phyloP scores from a whole-genome alignment of 2,797 vertebrate genomes.

The Centropyge bicolor region DNA sequence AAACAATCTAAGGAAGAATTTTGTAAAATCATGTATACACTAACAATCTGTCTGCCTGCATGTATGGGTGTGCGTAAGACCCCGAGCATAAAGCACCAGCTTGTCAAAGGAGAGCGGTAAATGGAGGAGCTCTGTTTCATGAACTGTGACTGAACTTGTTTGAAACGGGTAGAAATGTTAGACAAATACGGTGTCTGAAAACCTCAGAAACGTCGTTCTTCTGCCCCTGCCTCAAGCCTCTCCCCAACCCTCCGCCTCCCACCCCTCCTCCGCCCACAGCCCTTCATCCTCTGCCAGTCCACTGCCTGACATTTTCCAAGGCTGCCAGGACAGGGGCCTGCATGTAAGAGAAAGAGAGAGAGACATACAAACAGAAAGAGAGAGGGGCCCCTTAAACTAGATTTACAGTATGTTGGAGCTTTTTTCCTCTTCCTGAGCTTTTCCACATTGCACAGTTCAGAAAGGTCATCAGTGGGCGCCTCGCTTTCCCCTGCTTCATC shows the following conservation, averaged over 20 bases:
- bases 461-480: slow-evolving; percentile 61
- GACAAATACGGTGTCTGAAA: slow-evolving; percentile 76
- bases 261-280: slow-evolving; percentile 46
- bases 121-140: slow-evolving; percentile 77
- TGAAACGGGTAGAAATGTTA: slow-evolving; percentile 75
- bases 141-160: slow-evolving; percentile 83
- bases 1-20: slow-evolving; percentile 25
- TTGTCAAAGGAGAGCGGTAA: slow-evolving; percentile 68
- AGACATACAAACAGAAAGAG: slow-evolving; percentile 42
- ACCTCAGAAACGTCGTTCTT: slow-evolving; percentile 74
- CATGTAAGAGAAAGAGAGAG: slow-evolving; percentile 55
- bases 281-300: slow-evolving; percentile 81
- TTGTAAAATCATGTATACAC: slow-evolving; percentile 7
- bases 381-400: slow-evolving; percentile 47
- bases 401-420: slow-evolving; percentile 54
- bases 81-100: slow-evolving; percentile 52
- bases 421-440: slow-evolving; percentile 40
- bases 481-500: slow-evolving; percentile 10
- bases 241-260: neutral
- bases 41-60: neutral
- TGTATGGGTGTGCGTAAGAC: slow-evolving; percentile 17
- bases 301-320: slow-evolving; percentile 73
- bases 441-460: slow-evolving; percentile 49
- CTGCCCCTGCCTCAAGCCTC: slow-evolving; percentile 37
- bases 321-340: slow-evolving; percentile 61